Evolutionary conservation across 2,113 vertebrate species (phyloP).

Genomic region (Tauraco erythrolophus): DNA sequence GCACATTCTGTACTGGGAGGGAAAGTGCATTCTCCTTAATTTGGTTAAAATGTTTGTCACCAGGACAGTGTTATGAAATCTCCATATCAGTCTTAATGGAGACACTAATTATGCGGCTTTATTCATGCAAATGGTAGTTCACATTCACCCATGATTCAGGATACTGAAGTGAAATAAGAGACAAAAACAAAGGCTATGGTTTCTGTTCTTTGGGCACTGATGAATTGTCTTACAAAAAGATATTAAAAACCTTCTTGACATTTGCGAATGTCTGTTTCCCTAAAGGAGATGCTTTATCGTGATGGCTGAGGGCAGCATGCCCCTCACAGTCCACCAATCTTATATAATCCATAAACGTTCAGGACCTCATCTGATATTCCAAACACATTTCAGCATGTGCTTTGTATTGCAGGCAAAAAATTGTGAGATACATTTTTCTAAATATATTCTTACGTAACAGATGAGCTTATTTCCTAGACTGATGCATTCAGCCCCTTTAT

Average conservation of each 20-base stretch:
- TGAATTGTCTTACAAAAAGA: not conserved
- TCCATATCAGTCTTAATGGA: not conserved
- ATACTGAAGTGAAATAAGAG: not conserved
- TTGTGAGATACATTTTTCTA: not conserved
- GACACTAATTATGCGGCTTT: not conserved
- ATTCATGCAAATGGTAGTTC: not conserved
- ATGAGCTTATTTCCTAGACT: not conserved
- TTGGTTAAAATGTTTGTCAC: not conserved
- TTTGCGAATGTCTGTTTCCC: not conserved
- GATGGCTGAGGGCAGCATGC: not conserved
- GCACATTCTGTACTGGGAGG: not conserved
- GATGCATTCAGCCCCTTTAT: not conserved
- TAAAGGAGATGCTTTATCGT: not conserved
- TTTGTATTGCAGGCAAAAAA: conserved; percentile 4
- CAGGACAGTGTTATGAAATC: not conserved
- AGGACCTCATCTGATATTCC: not conserved
- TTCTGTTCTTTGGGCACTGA: not conserved
- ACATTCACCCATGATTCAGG: not conserved
- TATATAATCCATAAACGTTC: not conserved
- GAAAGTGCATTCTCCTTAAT: not conserved
- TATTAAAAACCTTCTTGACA: not conserved
- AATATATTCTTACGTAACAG: not conserved
- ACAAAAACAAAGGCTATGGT: not conserved
- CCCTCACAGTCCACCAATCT: not conserved
- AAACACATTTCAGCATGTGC: not conserved